Base-by-base conservation (phyloP, 2,888 invertebrate genomes). In the Meiosimyza platycephala region DNA sequence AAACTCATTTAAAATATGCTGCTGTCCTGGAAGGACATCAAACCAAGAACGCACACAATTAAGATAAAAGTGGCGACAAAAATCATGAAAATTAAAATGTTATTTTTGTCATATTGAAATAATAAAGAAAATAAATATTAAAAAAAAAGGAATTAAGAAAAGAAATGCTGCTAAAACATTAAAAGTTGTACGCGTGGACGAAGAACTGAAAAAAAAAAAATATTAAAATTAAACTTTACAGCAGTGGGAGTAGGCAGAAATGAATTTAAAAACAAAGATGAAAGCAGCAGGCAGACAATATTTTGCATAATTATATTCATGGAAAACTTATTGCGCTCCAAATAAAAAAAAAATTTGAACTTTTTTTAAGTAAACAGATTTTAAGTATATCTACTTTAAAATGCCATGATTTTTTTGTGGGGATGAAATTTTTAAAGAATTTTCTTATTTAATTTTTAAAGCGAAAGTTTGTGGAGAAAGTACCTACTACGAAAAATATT, bases 301-400 rank as follows among this genome's bases (percentile, higher is more conserved):
- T 76, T 84, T 84, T 84, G 82, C 84, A 84, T 84, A 84, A 84
- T 83, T 81, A 80, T 82, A 83, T 84, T 84, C 84, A 84, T 84
- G 82, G 80, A 83, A 82, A 84, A 83, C 81, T 84, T 64, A 64
- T 64, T 64, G 64, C 64, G 64, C 28, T 51, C 16, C 16, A 48
- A 9, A 48, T 16, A 63, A 63, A 40, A 18, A 18, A n/a, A 47
- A 18, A 47, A 62, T 33, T 3, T 15, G 6, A 60, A 33, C 15
- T 12, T 15, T 60, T 60, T 60, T 60, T 15, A 60, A 60, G 59
- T 16, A 6, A 9, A n/a, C 55, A 55, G n/a, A n/a, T 55, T 55
- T 55, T 11, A 55, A n/a, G 4, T 62, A 40, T 33, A 60, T n/a
- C 40, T 60, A 1, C 28, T n/a, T 62, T 62, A 6, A 9, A 16